Conservation (phyloP, 1,140 invertebrate species). For the Neuroterus valhalla region DNA sequence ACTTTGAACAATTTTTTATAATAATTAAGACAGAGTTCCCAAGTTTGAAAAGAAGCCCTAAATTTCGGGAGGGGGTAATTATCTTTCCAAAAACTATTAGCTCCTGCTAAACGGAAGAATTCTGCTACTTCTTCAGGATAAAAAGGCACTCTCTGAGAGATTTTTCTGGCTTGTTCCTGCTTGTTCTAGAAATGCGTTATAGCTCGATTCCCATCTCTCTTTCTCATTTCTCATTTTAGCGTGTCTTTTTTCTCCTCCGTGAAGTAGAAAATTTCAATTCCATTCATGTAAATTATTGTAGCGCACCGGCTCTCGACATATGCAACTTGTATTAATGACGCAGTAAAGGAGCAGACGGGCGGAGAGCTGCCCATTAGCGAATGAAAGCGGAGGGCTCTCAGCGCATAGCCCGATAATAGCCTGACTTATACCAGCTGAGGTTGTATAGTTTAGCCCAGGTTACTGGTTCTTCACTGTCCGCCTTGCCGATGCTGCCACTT, state of each 20-base stretch:
- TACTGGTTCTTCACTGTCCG: constrained; percentile 52
- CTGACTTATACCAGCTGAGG: constrained; percentile 72
- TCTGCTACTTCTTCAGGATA: not conserved
- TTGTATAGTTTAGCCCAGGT: constrained; percentile 71
- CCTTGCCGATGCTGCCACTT: constrained; percentile 39
- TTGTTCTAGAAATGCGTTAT: constrained; percentile 1
- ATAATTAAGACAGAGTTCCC: not conserved
- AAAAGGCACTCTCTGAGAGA: constrained; percentile 9
- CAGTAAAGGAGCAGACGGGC: constrained; percentile 65
- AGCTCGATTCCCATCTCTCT: constrained; percentile 33
- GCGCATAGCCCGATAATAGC: constrained; percentile 74
- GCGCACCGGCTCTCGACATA: constrained; percentile 74
- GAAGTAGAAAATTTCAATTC: constrained; percentile 75
- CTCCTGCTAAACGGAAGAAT: not conserved
- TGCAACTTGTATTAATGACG: constrained; percentile 76
- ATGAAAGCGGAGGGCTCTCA: constrained; percentile 75
- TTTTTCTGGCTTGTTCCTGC: constrained; percentile 7
- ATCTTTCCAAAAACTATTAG: constrained; percentile 6
- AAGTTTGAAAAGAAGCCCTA: not conserved
- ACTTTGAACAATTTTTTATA: not conserved
- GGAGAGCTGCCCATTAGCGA: constrained; percentile 69
- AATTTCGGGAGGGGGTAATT: not conserved
- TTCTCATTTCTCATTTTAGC: constrained; percentile 49
- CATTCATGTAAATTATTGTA: constrained; percentile 77
- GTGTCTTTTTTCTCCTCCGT: constrained; percentile 69